Evolutionary conservation across 2,888 invertebrate species (phyloP).

Genomic region (Clusia tigrina): DNA sequence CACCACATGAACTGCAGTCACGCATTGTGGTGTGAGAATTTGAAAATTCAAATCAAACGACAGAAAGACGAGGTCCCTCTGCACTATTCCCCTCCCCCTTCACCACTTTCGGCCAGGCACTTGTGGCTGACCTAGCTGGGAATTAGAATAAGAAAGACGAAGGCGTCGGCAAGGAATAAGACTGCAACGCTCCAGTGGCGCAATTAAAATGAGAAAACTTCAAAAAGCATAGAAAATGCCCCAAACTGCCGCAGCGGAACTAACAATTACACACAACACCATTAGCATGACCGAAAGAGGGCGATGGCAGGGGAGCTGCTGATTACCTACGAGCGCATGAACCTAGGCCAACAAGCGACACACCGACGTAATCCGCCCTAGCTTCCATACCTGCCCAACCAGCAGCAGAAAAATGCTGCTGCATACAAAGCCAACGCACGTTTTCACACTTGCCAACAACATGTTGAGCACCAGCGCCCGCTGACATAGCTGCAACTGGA

Average conservation of each 20-base stretch:
- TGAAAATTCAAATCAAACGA: background rate
- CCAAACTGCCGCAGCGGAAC: constrained; percentile 4
- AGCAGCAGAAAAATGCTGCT: background rate
- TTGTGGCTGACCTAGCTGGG: too few species aligned
- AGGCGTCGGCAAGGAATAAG: too few species aligned
- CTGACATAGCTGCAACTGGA: too few species aligned
- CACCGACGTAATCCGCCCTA: too few species aligned
- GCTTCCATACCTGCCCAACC: too few species aligned
- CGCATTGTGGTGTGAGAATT: constrained; percentile 5
- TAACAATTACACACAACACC: constrained; percentile 15
- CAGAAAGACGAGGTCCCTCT: background rate
- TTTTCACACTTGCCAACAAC: background rate
- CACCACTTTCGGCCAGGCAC: too few species aligned
- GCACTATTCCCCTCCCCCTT: too few species aligned
- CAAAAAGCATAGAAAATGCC: background rate
- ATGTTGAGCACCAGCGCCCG: too few species aligned
- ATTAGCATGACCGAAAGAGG: background rate
- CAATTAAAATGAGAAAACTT: constrained; percentile 17
- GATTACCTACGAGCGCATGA: too few species aligned
- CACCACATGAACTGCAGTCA: background rate
- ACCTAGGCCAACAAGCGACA: too few species aligned
- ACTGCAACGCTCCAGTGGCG: background rate
- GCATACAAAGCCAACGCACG: background rate
- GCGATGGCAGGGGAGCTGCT: too few species aligned
- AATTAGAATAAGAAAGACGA: too few species aligned